phyloP scores from a whole-genome alignment of 2,113 vertebrate species.

The Laterallus jamaicensis region DNA sequence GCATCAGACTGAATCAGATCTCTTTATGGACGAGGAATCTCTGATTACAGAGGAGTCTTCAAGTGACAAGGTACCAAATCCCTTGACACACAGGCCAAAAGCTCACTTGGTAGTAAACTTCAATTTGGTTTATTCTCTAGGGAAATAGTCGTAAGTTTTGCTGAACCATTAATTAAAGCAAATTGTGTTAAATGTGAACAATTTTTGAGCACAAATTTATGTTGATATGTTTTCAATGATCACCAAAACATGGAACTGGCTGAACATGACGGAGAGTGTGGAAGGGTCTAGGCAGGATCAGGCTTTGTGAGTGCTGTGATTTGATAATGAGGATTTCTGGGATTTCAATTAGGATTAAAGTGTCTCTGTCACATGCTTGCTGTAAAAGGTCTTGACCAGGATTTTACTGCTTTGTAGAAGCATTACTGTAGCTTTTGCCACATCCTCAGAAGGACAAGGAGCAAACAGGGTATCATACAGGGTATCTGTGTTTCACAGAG shows the following conservation, averaged over 20 bases:
- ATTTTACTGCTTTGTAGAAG: not conserved
- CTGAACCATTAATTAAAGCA: not conserved
- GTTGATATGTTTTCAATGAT: not conserved
- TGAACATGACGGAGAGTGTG: not conserved
- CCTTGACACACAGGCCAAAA: not conserved
- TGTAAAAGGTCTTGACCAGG: not conserved
- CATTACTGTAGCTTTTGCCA: not conserved
- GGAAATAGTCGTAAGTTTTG: not conserved
- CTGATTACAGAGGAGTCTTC: conserved; percentile 47
- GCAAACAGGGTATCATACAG: not conserved
- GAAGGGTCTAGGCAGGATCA: not conserved
- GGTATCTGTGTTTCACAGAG: not conserved
- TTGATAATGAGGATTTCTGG: not conserved
- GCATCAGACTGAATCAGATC: conserved; percentile 56
- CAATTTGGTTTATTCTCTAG: not conserved
- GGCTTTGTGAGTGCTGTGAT: not conserved
- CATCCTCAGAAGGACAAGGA: not conserved
- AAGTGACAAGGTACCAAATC: conserved; percentile 67
- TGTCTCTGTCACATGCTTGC: not conserved
- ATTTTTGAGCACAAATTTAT: not conserved
- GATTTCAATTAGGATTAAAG: not conserved
- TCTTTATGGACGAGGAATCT: conserved; percentile 78
- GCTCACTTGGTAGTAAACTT: not conserved
- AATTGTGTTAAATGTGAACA: not conserved
- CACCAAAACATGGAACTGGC: not conserved